Conservation (phyloP, 2,113 vertebrate genomes). For the Heterochromis multidens region DNA sequence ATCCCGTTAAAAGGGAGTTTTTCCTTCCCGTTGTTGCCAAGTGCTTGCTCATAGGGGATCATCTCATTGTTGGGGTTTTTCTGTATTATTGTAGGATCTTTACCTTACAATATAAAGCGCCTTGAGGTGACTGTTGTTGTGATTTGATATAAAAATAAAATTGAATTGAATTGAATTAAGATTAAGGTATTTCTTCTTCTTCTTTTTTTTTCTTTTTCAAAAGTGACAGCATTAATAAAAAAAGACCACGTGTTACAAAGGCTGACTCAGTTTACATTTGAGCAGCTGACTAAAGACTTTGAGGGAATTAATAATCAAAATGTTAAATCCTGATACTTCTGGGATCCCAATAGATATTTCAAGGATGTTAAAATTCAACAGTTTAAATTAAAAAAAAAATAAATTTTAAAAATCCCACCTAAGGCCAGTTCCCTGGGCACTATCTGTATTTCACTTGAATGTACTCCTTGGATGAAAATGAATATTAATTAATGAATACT, state of each 20-base stretch:
- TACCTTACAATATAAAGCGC: no score
- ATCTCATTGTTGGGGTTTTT: no score
- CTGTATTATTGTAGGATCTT: no score
- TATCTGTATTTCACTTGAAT: slow-evolving; percentile 19
- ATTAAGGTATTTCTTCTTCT: not conserved
- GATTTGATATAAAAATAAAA: no score
- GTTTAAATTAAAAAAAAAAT: not conserved
- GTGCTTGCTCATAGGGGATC: no score
- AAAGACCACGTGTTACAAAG: not conserved
- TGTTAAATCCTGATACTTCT: not conserved
- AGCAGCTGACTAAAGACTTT: not conserved
- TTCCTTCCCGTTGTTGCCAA: no score
- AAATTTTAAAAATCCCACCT: not conserved
- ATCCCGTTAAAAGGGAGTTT: no score
- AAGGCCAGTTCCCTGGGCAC: not conserved
- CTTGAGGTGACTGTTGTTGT: no score
- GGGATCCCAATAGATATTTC: not conserved
- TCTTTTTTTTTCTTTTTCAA: not conserved
- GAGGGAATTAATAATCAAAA: not conserved
- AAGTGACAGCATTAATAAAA: not conserved
- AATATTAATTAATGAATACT: slow-evolving; percentile 52
- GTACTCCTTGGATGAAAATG: slow-evolving; percentile 17
- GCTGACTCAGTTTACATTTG: not conserved
- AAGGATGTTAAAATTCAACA: not conserved
- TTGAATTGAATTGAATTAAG: no score